Percentiles rank a stretch among this genome's conserved stretches.
phyloP scores from a whole-genome alignment of 2,888 invertebrate genomes.

The Scrobipalpa atriplicella region DNA sequence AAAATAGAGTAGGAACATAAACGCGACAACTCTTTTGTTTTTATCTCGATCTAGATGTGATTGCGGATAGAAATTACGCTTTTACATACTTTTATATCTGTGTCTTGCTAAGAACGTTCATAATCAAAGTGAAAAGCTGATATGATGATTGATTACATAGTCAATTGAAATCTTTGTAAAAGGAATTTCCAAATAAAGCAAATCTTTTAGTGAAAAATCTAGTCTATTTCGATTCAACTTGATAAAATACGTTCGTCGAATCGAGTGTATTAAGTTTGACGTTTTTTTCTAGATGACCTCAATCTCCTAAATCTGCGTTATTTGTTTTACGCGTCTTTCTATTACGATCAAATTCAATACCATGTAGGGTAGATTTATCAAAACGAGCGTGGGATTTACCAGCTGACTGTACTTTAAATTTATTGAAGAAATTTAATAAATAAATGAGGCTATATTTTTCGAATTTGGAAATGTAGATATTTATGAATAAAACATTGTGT shows the following conservation, averaged over 20 bases:
- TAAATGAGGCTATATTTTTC: background rate
- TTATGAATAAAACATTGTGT: too few relatives aligned
- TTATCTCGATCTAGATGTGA: background rate
- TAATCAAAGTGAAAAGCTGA: too few relatives aligned
- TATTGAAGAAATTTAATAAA: background rate
- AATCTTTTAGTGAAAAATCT: background rate
- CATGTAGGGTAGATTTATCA: background rate
- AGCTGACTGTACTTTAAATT: background rate
- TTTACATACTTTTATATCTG: too few relatives aligned
- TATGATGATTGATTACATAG: too few relatives aligned
- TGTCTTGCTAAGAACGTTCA: too few relatives aligned
- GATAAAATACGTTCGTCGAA: background rate
- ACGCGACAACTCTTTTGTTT: conserved; percentile 13
- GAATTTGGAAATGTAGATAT: too few relatives aligned
- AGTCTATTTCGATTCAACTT: background rate
- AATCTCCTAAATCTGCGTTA: conserved; percentile 18
- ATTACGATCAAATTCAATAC: conserved; percentile 18
- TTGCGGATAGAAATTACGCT: too few relatives aligned
- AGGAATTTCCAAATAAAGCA: too few relatives aligned
- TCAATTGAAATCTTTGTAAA: too few relatives aligned
- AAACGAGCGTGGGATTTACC: conserved; percentile 6
- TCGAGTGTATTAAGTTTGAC: conserved; percentile 5
- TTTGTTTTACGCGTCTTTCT: background rate
- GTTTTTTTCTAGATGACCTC: conserved; percentile 1
- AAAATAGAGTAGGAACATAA: conserved; percentile 25